Conservation (phyloP, 2,797 vertebrate species). For the Lemur catta region DNA sequence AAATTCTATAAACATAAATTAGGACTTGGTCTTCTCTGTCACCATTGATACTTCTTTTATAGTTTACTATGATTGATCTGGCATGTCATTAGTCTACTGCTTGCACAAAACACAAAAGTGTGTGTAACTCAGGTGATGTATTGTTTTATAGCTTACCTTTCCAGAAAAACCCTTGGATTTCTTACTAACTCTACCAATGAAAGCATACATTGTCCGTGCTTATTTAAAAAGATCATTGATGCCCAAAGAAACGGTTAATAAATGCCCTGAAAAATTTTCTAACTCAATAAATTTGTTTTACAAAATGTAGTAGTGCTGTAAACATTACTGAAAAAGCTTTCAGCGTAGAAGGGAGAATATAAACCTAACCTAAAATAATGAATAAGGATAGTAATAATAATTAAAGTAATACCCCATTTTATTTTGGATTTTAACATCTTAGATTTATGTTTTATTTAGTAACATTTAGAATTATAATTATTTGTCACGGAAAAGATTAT, state of each 20-base stretch:
- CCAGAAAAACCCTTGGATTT: background rate
- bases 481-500: slow-evolving; percentile 53
- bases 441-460: slow-evolving; percentile 50
- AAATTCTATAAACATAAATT: background rate
- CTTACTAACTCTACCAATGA: background rate
- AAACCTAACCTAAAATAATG: background rate
- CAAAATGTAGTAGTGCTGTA: background rate
- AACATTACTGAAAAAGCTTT: background rate
- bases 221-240: background rate
- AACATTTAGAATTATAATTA: slow-evolving; percentile 13
- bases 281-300: background rate
- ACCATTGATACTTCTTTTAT: background rate
- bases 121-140: background rate
- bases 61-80: background rate
- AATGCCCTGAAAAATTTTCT: background rate
- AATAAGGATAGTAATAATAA: slow-evolving; percentile 25
- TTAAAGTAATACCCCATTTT: slow-evolving; percentile 12
- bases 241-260: background rate
- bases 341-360: background rate
- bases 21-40: background rate
- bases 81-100: background rate
- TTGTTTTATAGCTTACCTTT: slow-evolving; percentile 20
- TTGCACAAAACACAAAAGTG: background rate
- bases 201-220: background rate
- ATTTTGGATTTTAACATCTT: slow-evolving; percentile 36